Base-by-base conservation (phyloP, 2,113 vertebrate species). In the Pteropus alecto region DNA sequence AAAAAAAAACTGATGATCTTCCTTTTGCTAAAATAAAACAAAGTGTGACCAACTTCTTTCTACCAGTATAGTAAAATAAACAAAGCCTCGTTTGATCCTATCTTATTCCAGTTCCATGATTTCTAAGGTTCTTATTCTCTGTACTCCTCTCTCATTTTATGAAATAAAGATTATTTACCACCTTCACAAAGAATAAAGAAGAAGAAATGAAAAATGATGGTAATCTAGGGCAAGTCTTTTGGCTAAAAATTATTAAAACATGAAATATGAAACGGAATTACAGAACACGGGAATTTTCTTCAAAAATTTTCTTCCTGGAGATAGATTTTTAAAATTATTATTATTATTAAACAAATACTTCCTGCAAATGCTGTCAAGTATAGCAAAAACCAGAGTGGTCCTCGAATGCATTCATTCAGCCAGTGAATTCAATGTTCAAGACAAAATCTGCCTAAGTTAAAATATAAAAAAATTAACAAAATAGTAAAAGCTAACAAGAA, bases 161-260 rank as follows among this genome's bases (percentile, higher is more conserved):
- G 83, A 90, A 93, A 22, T 61, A 28, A 90, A 92, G 12, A 76
- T 56, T 67, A 56, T 78, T 82, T 76, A 22, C 60, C 11, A 71
- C 51, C 22, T 61, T 83, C 84, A 70, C 58, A 92, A 65, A 35
- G 38, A 94, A 96, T 30, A 35, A 76, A n/a, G 30, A 77, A 92
- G 30, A 87, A 74, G 43, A 74, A 95, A 92, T 96, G 91, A 95
- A 95, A 90, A 93, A 97, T 70, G 68, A 73, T 82, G 26, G 41
- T 19, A 73, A 94, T 88, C 51, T 30, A 84, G 54, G 70, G 21
- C 79, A 93, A 60, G 16, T 84, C 84, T 92, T 79, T 41, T n/a
- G 61, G 65, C 70, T 90, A 48, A 88, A 77, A 85, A 65, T 74
- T 91, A 13, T 74, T 74, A 76, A 70, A 86, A 76, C 14, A 41